Base-by-base conservation (phyloP, 2,113 vertebrate genomes). In the Tragelaphus scriptus region DNA sequence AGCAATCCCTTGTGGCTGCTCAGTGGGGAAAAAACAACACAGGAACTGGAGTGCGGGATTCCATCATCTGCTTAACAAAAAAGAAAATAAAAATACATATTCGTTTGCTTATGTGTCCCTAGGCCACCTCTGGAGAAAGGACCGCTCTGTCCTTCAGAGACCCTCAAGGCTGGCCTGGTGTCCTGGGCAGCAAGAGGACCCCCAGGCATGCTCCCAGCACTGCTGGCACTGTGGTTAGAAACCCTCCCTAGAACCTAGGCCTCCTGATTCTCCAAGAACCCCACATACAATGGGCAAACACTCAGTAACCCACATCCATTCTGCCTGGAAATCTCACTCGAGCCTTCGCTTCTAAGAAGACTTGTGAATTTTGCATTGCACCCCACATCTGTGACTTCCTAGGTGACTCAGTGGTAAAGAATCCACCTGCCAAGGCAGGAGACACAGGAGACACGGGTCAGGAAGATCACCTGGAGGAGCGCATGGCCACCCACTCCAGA, bases 31-130 rank as follows among this genome's bases (percentile, higher is more conserved):
- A 49, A 86, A 40, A 6, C 40, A 49, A 44, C 1, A 36, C 2
- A 32, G 75, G 53, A 79, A 23, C 1, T 0, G 15, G 58, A 19
- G 49, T 49, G 28, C 0, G 3, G 56, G 86, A 53, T 23, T 88
- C 94, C 77, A 49, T 21, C 63, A 16, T 89, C 58, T 80, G 51
- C 91, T 87, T 91, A 90, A 94, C n/a, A 81, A 25, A 88, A 47
- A 13, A 58, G 58, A 68, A 92, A 85, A 87, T 0, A 28, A 90
- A 87, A 63, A 26, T 16, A 4, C 4, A 19, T 9, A 7, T 1
- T 77, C 36, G 19, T 77, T 36, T 47, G 86, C 92, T 15, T 17
- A 56, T 32, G 55, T 59, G 53, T 2, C 28, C 79, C 55, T 12
- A 56, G 90, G 14, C 7, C 30, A 6, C 25, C 30, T 82, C n/a